Conservation (phyloP, 2,797 vertebrate species). For the Hoplostethus atlanticus region DNA sequence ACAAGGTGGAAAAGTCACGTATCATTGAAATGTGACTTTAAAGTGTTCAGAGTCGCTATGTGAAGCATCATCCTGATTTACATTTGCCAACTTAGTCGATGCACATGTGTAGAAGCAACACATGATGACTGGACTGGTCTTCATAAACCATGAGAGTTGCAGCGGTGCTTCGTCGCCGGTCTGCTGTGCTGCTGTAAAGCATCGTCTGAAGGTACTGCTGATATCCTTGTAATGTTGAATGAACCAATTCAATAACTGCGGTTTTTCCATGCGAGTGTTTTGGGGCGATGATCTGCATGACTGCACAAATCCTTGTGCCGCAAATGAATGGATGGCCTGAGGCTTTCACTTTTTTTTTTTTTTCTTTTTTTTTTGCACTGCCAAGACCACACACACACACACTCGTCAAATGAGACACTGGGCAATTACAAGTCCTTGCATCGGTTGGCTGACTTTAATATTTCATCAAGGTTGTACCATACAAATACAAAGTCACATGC, state of each 20-base stretch:
- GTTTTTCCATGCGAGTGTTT: constrained; percentile 50
- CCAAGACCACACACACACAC: constrained; percentile 26
- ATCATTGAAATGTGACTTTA: neutral
- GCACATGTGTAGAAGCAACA: neutral
- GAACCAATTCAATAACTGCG: constrained; percentile 61
- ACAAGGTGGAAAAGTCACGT: neutral
- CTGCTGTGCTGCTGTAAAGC: constrained; percentile 29
- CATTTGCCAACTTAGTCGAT: neutral
- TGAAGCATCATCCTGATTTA: neutral
- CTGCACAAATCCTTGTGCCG: constrained; percentile 61
- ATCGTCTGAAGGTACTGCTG: constrained; percentile 40
- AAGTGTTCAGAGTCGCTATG: neutral
- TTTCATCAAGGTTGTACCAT: constrained; percentile 66
- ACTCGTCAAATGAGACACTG: constrained; percentile 49
- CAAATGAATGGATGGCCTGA: constrained; percentile 58
- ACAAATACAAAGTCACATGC: constrained; percentile 57
- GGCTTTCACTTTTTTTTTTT: constrained; percentile 47
- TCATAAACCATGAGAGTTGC: constrained; percentile 18
- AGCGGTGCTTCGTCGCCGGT: constrained; percentile 25
- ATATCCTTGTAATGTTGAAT: constrained; percentile 50
- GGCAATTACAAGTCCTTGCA: constrained; percentile 58
- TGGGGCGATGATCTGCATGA: constrained; percentile 62
- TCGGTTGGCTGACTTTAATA: constrained; percentile 72
- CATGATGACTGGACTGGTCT: neutral
- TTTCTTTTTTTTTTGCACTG: constrained; percentile 10